Base-by-base conservation (phyloP, 2,797 vertebrate genomes). In the Protosalanx chinensis region DNA sequence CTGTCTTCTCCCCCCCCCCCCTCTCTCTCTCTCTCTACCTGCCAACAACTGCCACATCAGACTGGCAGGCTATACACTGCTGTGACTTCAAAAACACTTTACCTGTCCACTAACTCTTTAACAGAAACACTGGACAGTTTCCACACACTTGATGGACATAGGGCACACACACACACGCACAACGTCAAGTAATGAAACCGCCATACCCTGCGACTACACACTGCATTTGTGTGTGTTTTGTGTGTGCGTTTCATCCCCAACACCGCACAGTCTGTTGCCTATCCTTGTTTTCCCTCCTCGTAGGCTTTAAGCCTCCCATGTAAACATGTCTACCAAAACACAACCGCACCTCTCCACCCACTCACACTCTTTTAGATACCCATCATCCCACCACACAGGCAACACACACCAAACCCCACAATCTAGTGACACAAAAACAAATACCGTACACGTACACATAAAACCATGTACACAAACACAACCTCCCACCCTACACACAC, bases 11-110 rank as follows among this genome's bases (percentile, higher is more conserved):
- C 71, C 13, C 27, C 18, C 69, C 16, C 68, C 13, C 51, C 13
- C 66, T 29, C 5, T 59, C 30, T 6, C 57, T 60, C 56, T 58
- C 67, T 68, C 67, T 58, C 64, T n/a, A n/a, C 5, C 29, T 32
- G 16, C n/a, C 23, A 29, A 18, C 5, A 30, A n/a, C 66, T 56
- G 49, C 49, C 64, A 49, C 41, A 8, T 53, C 66, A 56, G 49
- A 33, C 8, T 68, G 8, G 32, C 23, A 68, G 51, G 51, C 16
- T 2, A n/a, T 18, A n/a, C 51, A 56, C 41, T 10, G 41, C 2
- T 13, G 41, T 46, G 41, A 46, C 41, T 46, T 46, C 12, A 12
- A 5, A n/a, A 56, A 56, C 51, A n/a, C 18, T 56, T 56, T 16
- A 16, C 15, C 51, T n/a, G 6, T 16, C 15, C 51, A n/a, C 15